Evolutionary conservation across 2,113 vertebrate genomes (phyloP), one percentile per base, ranked within the genome.

Genomic region (Charina bottae): DNA sequence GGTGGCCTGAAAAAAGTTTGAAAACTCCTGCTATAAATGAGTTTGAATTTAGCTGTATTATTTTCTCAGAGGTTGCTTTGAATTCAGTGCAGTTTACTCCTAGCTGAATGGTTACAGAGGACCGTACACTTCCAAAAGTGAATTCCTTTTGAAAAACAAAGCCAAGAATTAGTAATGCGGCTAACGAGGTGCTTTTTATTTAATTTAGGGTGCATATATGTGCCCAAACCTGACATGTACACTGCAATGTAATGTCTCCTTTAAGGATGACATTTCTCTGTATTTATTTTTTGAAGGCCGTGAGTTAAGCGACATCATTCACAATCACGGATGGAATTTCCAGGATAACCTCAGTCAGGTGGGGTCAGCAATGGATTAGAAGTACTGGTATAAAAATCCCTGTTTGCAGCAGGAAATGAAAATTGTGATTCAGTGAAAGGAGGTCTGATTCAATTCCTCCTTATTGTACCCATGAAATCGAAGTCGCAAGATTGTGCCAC

Each of bases 381-480:
- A 24, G 28, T 19, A 90, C 4, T 56, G 19, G 56, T 90, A 68
- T 33, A 55, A 42, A 89, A 83, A 4, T 24, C 26, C 7, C 84
- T 17, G 56, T 21, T n/a, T 60, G 84, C 9, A 62, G 13, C 15
- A 59, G 90, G 42, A 53, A 85, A 33, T 49, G 56, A 85, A 54
- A n/a, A n/a, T 23, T 6, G 28, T 90, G 83, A 90, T 85, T 90
- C 83, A 90, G 46, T 85, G 83, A 60, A 90, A 62, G 26, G 56
- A 49, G 49, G 2, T 62, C 42, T 90, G 78, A 85, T 49, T 85
- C 58, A 90, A 0, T 7, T 28, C 46, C 33, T 53, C 17, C 5
- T 33, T 33, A 33, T 3, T 24, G 26, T 24, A 85, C 55, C 72
- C 56, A 56, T 37, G 42, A 42, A 83, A 26, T 15, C 9, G 12